Conservation (phyloP, 1,140 invertebrate genomes). For the Bombus soroeensis region DNA sequence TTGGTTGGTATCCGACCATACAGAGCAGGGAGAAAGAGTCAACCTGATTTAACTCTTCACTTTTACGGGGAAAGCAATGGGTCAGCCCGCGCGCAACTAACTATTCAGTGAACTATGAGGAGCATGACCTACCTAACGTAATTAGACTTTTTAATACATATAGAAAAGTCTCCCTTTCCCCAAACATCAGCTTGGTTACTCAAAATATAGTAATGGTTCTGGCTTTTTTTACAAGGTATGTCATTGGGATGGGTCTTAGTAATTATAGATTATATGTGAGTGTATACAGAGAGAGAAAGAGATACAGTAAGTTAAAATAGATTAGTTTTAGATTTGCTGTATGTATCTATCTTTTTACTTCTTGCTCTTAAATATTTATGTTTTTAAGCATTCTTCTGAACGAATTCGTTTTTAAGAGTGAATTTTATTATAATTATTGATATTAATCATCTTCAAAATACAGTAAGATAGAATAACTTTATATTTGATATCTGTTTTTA, state of each 20-base stretch:
- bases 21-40: conserved; percentile 75
- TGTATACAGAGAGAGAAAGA: too few species aligned
- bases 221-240: background rate
- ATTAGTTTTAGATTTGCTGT: too few species aligned
- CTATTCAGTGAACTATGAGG: conserved; percentile 52
- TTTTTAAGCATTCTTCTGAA: too few species aligned
- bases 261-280: background rate
- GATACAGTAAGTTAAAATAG: background rate
- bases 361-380: too few species aligned
- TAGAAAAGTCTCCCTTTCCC: conserved; percentile 26
- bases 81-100: conserved; percentile 53
- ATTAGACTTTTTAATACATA: conserved; percentile 50
- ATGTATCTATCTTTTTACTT: too few species aligned
- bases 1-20: conserved; percentile 75
- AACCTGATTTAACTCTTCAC: conserved; percentile 76
- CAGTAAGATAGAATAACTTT: too few species aligned
- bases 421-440: too few species aligned
- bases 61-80: conserved; percentile 71
- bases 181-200: background rate
- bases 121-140: conserved; percentile 54
- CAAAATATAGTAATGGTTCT: background rate
- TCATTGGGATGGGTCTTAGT: background rate
- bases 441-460: too few species aligned
- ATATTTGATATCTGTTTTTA: too few species aligned
- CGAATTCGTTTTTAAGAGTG: too few species aligned